These are phyloP conservation scores for Neodiprion pinetum DNA, from an alignment of 1,140 invertebrate species.

Conservation along the genomic window DNA sequence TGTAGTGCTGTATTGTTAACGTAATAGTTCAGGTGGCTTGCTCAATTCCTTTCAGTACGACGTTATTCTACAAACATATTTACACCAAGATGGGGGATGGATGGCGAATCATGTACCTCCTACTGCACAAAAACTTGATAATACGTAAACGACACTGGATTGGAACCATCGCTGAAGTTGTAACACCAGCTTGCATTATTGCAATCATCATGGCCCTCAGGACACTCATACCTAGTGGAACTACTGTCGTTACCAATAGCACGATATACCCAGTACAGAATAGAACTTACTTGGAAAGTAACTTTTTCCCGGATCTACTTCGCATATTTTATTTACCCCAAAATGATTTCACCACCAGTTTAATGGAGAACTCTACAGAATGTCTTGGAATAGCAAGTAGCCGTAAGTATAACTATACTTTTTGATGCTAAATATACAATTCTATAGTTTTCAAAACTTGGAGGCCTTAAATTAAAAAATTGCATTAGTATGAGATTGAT, in stretches of 20 bases:
- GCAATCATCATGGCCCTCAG: not conserved
- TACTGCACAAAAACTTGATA: constrained; percentile 52
- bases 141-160: constrained; percentile 53
- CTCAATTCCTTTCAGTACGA: not conserved
- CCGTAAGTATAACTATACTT: constrained; percentile 36
- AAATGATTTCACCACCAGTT: constrained; percentile 33
- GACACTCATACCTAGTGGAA: not conserved
- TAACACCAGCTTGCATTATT: constrained; percentile 44
- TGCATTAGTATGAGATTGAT: too few relatives aligned
- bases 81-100: constrained; percentile 33
- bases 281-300: not conserved
- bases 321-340: constrained; percentile 46
- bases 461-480: too few relatives aligned
- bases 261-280: not conserved
- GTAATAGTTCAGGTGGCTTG: not conserved
- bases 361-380: constrained; percentile 38
- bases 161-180: constrained; percentile 47
- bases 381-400: constrained; percentile 39
- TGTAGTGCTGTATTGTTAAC: not conserved
- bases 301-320: not conserved
- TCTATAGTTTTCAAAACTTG: too few relatives aligned
- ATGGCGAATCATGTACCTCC: constrained; percentile 43
- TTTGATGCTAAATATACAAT: not conserved
- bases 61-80: not conserved
- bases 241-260: not conserved